Evolutionary conservation across 2,113 vertebrate genomes (phyloP).

Genomic region (Cricetomys ansorgei): DNA sequence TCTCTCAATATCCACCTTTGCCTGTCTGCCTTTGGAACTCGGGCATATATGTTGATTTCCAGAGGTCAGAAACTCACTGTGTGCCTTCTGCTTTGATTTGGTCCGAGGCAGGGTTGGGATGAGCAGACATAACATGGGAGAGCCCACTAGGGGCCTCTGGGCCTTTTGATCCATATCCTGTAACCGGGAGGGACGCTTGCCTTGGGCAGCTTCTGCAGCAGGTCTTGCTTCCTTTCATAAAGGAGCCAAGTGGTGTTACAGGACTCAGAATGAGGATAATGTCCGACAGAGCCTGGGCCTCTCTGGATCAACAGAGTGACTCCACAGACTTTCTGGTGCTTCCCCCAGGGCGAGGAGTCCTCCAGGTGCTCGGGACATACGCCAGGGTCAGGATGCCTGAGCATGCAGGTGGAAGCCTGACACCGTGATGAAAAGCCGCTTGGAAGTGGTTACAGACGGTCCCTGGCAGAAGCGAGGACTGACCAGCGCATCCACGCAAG

Average conservation of each 20-base stretch:
- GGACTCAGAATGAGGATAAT: not conserved
- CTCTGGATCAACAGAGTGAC: not conserved
- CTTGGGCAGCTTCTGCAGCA: no score
- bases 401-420: fast-evolving
- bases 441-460: fast-evolving
- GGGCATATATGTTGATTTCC: not conserved
- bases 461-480: no score
- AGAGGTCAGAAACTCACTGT: not conserved
- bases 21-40: not conserved
- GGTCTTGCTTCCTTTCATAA: no score
- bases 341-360: fast-evolving
- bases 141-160: not conserved
- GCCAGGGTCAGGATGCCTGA: no score
- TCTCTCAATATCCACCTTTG: not conserved
- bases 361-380: fast-evolving
- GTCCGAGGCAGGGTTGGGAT: no score
- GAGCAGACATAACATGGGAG: not conserved
- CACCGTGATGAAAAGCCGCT: no score
- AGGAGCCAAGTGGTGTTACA: not conserved
- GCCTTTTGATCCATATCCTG: not conserved
- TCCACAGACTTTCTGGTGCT: not conserved
- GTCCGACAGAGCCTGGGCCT: fast-evolving
- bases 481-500: fast-evolving
- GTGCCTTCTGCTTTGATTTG: no score
- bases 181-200: not conserved